Evolutionary conservation across 2,797 vertebrate genomes (phyloP), one percentile per base, ranked within the genome.

Genomic region (Lagorchestes hirsutus): DNA sequence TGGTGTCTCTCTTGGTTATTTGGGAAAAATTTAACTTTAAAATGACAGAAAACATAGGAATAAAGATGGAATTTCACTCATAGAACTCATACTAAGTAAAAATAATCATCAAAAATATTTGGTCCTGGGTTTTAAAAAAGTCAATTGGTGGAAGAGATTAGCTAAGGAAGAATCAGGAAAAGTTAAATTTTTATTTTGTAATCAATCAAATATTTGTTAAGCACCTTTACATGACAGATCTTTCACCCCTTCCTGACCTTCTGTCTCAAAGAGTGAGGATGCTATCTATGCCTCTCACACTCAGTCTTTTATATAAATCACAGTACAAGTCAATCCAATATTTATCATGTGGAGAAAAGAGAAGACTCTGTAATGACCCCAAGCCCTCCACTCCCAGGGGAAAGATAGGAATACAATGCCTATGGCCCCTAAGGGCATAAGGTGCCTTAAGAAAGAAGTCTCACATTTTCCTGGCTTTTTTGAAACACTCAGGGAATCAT

Each of bases 251-350:
- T 55, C 27, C 46, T 29, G 29, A 50, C 55, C 55, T 56, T 90
- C 94, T 55, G 54, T 28, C 12, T 82, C 34, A 52, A 55, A 96
- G 55, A 95, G 57, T 90, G 54, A 82, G 34, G 28, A 50, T 10
- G 31, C 91, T 24, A 3, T 50, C 50, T 50, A 46, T 46, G 6
- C 40, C 13, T 40, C 59, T 93, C 34, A n/a, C 28, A 55, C 13
- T 0, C 0, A 1, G 62, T 82, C n/a, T 96, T 94, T 97, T 90
- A 96, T 90, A 96, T 87, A 92, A 96, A 94, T 94, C 28, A 92
- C 18, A 54, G 3, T 14, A 59, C n/a, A 90, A 92, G n/a, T 50
- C 14, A 55, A 93, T 90, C 31, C 46, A 22, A 55, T n/a, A 52
- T 67, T 55, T 57, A 50, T n/a, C 40, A 90, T 54, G 91, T 74